Evolutionary conservation across 2,113 vertebrate genomes (phyloP), one percentile per base, ranked within the genome.

Genomic region (Hirundichthys speculiger): DNA sequence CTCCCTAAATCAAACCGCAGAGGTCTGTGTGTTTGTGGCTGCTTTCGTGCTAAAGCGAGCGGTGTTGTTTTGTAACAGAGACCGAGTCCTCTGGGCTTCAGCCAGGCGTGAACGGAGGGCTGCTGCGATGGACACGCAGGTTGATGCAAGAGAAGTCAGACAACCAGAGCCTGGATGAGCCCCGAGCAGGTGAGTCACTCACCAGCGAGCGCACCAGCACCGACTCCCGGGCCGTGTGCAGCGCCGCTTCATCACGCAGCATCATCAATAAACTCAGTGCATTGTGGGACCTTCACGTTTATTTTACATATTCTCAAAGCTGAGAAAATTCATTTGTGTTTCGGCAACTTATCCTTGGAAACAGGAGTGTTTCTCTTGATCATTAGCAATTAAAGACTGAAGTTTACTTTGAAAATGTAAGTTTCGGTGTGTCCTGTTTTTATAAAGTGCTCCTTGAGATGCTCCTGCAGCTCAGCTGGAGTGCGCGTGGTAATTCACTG

Each of bases 141-240:
- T 82, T 93, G 84, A 73, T 92, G 82, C 86, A 92, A 70, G 89
- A 92, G 59, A 77, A 71, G 39, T 48, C 79, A 9, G 88, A 89
- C 52, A 93, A 93, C 86, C 83, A 90, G 75, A 93, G 83, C 46
- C 30, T 73, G 67, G 85, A 86, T 56, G 75, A 86, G 67, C 90
- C 87, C 4, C 74, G 89, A 80, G 90, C 90, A 86, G 92, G 92
- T 93, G 77, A 87, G 88, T 74, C 83, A 51, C 53, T n/a, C 18
- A 6, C 6, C 34, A 40, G 22, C 38, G 38, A 39, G 38, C 34
- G 30, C 43, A 71, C 19, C 40, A 21, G 18, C 27, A 51, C 11
- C 18, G 43, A 19, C 69, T 62, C 50, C 38, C 7, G 15, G 24
- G 18, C 24, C 4, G 16, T 15, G 13, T 40, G 4, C 41, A 45